phyloP scores from a whole-genome alignment of 2,113 vertebrate species.

The Rhodinocichla rosea region DNA sequence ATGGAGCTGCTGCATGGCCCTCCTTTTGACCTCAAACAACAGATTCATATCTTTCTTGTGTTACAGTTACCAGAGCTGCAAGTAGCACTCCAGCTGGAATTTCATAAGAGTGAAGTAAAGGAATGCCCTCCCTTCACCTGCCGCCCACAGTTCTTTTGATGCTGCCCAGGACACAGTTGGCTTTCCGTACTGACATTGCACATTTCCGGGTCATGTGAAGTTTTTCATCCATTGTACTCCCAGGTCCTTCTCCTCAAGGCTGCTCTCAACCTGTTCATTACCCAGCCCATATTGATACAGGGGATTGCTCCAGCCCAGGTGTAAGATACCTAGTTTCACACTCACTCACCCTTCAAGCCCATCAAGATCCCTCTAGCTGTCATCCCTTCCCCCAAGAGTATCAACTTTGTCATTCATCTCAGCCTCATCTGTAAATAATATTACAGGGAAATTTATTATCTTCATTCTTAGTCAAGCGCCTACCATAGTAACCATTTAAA shows the following conservation, averaged over 20 bases:
- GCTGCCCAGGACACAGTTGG: rapidly evolving
- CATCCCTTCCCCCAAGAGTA: rapidly evolving
- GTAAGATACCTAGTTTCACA: not conserved
- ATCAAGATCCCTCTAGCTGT: not conserved
- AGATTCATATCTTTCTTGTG: not conserved
- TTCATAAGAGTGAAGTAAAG: rapidly evolving
- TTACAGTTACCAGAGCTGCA: not conserved
- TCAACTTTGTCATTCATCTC: not conserved
- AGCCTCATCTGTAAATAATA: not conserved
- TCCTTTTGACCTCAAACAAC: rapidly evolving
- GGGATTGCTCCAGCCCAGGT: rapidly evolving
- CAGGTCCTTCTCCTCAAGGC: not conserved
- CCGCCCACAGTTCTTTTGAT: not conserved
- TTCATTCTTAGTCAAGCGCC: not conserved
- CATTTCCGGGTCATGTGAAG: rapidly evolving
- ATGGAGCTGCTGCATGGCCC: rapidly evolving
- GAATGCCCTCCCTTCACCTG: not conserved
- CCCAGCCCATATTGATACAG: rapidly evolving
- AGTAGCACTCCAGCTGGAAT: rapidly evolving
- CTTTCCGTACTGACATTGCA: rapidly evolving
- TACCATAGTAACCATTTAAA: rapidly evolving
- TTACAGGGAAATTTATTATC: not conserved
- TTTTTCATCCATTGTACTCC: rapidly evolving
- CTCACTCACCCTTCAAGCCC: rapidly evolving
- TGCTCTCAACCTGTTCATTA: rapidly evolving